Conservation (phyloP, 2,888 invertebrate genomes). For the Desoria tigrina region DNA sequence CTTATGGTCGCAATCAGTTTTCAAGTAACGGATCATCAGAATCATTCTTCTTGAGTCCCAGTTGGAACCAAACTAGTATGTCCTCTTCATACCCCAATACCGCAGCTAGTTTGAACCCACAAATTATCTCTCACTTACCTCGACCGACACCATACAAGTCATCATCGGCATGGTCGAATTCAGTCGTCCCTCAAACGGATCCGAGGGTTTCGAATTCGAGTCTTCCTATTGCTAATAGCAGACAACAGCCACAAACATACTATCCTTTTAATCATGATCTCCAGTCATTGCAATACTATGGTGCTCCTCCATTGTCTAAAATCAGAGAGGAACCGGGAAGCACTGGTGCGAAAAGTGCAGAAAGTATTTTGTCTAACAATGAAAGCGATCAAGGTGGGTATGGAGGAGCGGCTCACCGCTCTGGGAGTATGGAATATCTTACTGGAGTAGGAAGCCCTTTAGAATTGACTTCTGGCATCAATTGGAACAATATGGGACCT, state of each 20-base stretch:
- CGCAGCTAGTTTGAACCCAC: slow-evolving; percentile 29
- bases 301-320: slow-evolving; percentile 35
- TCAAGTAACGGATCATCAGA: slow-evolving; percentile 25
- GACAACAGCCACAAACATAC: slow-evolving; percentile 48
- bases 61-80: slow-evolving; percentile 33
- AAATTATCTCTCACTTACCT: slow-evolving; percentile 53
- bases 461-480: slow-evolving; percentile 5
- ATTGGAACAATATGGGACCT: slow-evolving; percentile 47
- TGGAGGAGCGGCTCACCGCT: slow-evolving; percentile 38
- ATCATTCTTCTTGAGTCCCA: slow-evolving; percentile 17
- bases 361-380: slow-evolving; percentile 42
- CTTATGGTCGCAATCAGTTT: slow-evolving; percentile 30
- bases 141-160: slow-evolving; percentile 54
- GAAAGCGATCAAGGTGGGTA: slow-evolving; percentile 21
- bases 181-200: not conserved
- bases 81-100: slow-evolving; percentile 35
- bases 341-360: slow-evolving; percentile 52
- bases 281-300: slow-evolving; percentile 26
- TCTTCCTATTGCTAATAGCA: slow-evolving; percentile 56
- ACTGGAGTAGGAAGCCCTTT: slow-evolving; percentile 16
- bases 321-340: slow-evolving; percentile 48
- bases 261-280: slow-evolving; percentile 54
- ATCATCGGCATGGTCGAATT: slow-evolving; percentile 45
- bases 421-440: slow-evolving; percentile 52
- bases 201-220: not conserved